These are phyloP conservation scores for Scomber colias DNA, from an alignment of 2,113 vertebrate genomes.

Conservation along the genomic window DNA sequence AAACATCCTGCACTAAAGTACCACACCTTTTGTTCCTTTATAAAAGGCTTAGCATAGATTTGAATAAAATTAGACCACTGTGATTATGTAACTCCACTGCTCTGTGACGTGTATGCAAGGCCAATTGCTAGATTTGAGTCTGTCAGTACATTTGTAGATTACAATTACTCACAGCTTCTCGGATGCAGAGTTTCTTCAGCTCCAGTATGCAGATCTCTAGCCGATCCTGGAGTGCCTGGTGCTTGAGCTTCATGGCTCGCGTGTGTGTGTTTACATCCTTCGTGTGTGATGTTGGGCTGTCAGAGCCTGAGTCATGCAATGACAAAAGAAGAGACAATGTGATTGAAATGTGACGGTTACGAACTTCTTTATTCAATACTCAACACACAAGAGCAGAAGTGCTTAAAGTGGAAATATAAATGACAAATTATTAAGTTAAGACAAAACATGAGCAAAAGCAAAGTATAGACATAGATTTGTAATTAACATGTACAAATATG, in stretches of 20 bases:
- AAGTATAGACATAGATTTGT: not conserved
- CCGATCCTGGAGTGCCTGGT: slow-evolving; percentile 86
- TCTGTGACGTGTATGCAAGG: not conserved
- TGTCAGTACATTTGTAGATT: not conserved
- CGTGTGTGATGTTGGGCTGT: slow-evolving; percentile 85
- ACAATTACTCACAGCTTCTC: slow-evolving; percentile 84
- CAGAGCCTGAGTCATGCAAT: slow-evolving; percentile 78
- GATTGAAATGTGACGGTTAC: not conserved
- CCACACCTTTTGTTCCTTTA: slow-evolving; percentile 32
- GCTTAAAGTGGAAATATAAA: not conserved
- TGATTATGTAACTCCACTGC: slow-evolving; percentile 32
- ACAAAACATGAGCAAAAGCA: not conserved
- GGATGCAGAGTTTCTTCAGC: slow-evolving; percentile 90
- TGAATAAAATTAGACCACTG: slow-evolving; percentile 6
- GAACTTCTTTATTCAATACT: not conserved
- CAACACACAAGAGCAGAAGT: not conserved
- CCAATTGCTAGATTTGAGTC: not conserved
- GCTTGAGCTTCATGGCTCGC: slow-evolving; percentile 86
- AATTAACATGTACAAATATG: no score
- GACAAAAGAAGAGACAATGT: not conserved
- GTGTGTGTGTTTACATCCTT: slow-evolving; percentile 89
- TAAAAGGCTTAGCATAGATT: slow-evolving; percentile 16
- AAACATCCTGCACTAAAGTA: slow-evolving; percentile 7
- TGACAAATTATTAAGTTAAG: not conserved
- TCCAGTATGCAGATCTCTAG: slow-evolving; percentile 90